Evolutionary conservation across 2,888 invertebrate genomes (phyloP), one percentile per base, ranked within the genome.

Genomic region (Laothoe populi): DNA sequence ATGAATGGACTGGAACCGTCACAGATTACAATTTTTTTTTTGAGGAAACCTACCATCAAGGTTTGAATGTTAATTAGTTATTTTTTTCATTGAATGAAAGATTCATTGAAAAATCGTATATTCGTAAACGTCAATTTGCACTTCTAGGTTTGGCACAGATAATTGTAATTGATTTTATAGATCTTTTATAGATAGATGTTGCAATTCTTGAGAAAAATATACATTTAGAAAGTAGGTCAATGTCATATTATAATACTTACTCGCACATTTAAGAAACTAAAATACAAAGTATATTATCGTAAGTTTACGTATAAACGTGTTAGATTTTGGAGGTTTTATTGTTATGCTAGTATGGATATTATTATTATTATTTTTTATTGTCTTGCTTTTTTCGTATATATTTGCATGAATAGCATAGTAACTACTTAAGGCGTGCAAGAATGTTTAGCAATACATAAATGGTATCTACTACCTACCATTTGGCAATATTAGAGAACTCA

Each of bases 181-280:
- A n/a, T n/a, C n/a, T 59, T 48, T 62, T 35, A 64, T 62, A 46
- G 48, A 46, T 26, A 40, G 62, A 58, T 62, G 58, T 62, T 62
- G 71, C 63, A 71, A 66, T 64, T 62, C 63, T 66, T 70, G 68
- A 75, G 73, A 78, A 78, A 82, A 82, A 79, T 74, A 66, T 74
- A 66, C 61, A 71, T 62, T 64, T 84, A 78, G 83, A 87, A 89
- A 88, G 86, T 78, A 64, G 87, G 88, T 87, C 89, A 88, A 71
- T 83, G 87, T 79, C 82, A 77, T 61, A 64, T 64, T 61, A 53
- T 42, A 19, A 48, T 62, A 10, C 16, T n/a, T 53, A 19, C 46
- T 23, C 46, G 24, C 13, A 57, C 19, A 19, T 23, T 58, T 48
- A 46, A 62, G 46, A 61, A 48, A 49, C n/a, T n/a, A 23, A n/a